Evolutionary conservation across 2,888 invertebrate genomes (phyloP).

Genomic region (Pachliopta kotzebuea): DNA sequence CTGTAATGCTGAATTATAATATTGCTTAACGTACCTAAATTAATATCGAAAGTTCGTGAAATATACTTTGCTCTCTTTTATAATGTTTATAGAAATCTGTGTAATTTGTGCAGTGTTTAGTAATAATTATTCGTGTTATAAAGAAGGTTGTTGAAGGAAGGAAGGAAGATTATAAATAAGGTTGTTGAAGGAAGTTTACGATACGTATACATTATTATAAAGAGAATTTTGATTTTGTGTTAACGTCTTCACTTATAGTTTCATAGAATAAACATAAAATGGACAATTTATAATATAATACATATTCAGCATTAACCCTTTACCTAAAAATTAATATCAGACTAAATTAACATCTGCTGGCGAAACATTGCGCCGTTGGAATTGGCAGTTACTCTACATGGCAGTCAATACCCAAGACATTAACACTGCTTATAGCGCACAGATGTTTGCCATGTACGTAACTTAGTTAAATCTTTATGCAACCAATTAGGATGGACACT

Average conservation of each 20-base stretch:
- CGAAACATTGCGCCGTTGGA: background rate
- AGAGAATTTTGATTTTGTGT: no score
- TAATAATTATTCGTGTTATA: no score
- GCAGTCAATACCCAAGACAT: background rate
- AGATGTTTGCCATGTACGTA: constrained; percentile 1
- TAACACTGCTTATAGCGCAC: background rate
- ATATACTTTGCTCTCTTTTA: background rate
- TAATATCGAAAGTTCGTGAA: background rate
- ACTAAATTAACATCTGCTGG: background rate
- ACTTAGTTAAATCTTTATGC: background rate
- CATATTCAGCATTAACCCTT: background rate
- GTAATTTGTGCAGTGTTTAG: no score
- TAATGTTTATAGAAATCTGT: no score
- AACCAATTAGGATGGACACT: no score
- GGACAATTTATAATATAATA: background rate
- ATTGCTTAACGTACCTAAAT: background rate
- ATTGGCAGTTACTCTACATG: background rate
- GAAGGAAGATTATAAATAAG: no score
- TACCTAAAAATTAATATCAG: constrained; percentile 2
- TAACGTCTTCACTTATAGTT: no score
- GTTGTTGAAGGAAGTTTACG: no score
- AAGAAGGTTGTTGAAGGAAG: no score
- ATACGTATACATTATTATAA: no score
- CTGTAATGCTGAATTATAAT: background rate
- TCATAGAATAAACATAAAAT: no score